Percentiles rank a stretch among this genome's conserved stretches.
Conservation (phyloP, 2,888 invertebrate genomes). For the Synanthedon tipuliformis region DNA sequence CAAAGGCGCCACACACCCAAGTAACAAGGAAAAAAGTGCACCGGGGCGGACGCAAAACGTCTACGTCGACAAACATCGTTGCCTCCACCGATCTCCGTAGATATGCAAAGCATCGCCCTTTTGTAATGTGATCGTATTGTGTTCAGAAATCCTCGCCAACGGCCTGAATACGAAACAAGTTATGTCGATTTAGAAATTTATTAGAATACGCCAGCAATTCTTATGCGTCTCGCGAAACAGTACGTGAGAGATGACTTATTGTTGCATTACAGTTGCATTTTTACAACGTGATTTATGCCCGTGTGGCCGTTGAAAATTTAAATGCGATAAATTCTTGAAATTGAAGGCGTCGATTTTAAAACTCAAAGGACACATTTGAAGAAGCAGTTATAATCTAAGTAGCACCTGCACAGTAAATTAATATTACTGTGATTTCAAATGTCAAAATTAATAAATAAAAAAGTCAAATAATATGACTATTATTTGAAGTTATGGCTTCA, state of each 20-base stretch:
- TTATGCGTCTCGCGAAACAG: conserved; percentile 42
- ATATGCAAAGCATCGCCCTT: conserved; percentile 57
- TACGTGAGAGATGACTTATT: conserved; percentile 35
- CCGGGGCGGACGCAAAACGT: conserved; percentile 31
- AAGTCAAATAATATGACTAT: no score
- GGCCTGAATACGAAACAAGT: conserved; percentile 56
- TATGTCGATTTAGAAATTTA: conserved; percentile 66
- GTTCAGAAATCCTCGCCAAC: conserved; percentile 40
- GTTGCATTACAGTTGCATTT: conserved; percentile 42
- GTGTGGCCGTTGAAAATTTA: background rate
- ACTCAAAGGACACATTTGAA: no score
- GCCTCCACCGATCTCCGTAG: conserved; percentile 37
- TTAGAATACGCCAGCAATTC: conserved; percentile 48
- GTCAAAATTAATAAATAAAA: no score
- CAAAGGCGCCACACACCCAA: conserved; percentile 18
- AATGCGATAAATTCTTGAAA: background rate
- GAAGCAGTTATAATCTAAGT: no score
- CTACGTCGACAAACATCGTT: conserved; percentile 31
- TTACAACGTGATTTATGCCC: conserved; percentile 10
- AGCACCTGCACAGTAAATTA: no score
- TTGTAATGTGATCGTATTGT: conserved; percentile 68
- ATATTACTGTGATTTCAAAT: no score
- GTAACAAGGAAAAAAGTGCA: conserved; percentile 32
- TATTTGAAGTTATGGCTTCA: no score
- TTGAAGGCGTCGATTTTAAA: no score